Evolutionary conservation across 2,888 invertebrate species (phyloP), one percentile per base, ranked within the genome.

Genomic region (Epistrophe eligans): DNA sequence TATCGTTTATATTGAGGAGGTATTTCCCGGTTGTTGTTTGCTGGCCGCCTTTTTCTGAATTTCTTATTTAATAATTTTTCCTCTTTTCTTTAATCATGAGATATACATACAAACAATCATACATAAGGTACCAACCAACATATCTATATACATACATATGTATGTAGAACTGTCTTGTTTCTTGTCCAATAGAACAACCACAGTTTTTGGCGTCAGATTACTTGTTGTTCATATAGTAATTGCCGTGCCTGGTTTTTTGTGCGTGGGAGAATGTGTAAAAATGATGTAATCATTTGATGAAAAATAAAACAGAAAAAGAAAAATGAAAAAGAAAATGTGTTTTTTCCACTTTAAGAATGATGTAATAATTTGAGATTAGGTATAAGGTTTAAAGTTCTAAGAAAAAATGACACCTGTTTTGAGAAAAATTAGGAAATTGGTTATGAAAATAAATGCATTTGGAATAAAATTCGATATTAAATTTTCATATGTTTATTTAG

Each of bases 251-350:
- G n/a, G 15, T 60, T 32, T 72, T 64, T 43, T 60, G 52, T 48
- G 79, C 38, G 62, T 66, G 57, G 55, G 58, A 71, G 55, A 62
- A 24, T 24, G 57, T 48, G 45, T 48, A 67, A 40, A 57, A 70
- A 73, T 85, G 77, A 84, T 72, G 84, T 77, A 84, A 84, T 84
- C 77, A 50, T 62, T 70, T 57, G 55, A 38, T 45, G 35, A 67
- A 64, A 48, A 52, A 52, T 24, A 32, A 55, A 15, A 28, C 8
- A n/a, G 43, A 10, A 17, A 45, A n/a, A 55, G 11, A 15, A 28
- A 11, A n/a, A 52, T 6, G 15, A 45, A n/a, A 55, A 15, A 2
- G 6, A 32, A 40, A 32, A 15, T 55, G 17, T 15, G 15, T 55
- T 55, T 58, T n/a, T 71, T 45, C 48, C 32, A 19, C 62, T 43